Base-by-base conservation (phyloP, 2,888 invertebrate species). In the Nasonia oneida region DNA sequence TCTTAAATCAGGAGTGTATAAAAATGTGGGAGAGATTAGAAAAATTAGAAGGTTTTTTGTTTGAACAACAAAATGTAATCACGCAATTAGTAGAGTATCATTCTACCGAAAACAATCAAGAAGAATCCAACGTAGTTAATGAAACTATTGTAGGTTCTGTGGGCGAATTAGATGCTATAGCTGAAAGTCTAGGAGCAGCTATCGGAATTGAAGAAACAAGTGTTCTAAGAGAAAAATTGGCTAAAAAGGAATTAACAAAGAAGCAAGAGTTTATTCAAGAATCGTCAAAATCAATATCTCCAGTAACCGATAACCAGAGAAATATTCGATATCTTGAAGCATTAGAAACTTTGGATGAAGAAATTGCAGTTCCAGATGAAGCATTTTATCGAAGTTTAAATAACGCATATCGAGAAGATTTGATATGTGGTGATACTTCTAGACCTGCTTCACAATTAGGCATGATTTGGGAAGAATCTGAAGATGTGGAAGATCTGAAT, bases 11-110 rank as follows among this genome's bases (percentile, higher is more conserved):
- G 91, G 98, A 98, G 92, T 98, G 98, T 91, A 97, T 98, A 81
- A 97, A 97, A 93, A 98, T 98, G 97, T 98, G 98, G 98, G 97
- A 97, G 91, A 95, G 98, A 73, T 94, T 98, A 86, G 98, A 98
- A 91, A 97, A 98, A 93, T 94, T 98, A 47, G 98, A 98, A 92
- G 96, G 97, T 37, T 95, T 98, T 87, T 95, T 98, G 3, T 96
- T 96, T 93, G 98, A 98, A 92, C 98, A 98, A 93, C 98, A 98
- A 93, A 97, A 97, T 89, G 98, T 98, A 71, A 98, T 98, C 90
- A 96, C 97, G 80, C 98, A 98, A 92, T 94, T 98, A 90, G 95
- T 98, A 91, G 96, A 97, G 92, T 96, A 97, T 93, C 97, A 97
- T 92, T 95, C 96, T 1, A 93, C 94, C 15, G 95, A 96, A 88